Percentiles rank a stretch among this genome's conserved stretches.
These are phyloP conservation scores for Palythoa grandiflora DNA, from an alignment of 92 coral and sea anemone species.

Conservation along the genomic window DNA sequence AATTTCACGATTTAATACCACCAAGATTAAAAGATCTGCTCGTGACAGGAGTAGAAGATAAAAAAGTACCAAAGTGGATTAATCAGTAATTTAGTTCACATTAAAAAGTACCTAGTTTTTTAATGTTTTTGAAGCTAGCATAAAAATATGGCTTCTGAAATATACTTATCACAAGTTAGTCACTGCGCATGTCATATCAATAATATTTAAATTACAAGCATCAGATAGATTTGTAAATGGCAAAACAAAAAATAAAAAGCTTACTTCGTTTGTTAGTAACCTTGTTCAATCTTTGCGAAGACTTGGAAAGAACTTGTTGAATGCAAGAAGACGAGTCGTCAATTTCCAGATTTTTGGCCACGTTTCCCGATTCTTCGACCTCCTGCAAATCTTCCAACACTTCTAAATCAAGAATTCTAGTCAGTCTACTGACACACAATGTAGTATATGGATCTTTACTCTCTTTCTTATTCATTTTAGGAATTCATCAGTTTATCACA, in stretches of 20 bases:
- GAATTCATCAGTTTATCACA: not conserved
- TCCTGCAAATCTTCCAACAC: conserved; percentile 88
- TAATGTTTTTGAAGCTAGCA: too few relatives aligned
- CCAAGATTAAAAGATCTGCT: too few relatives aligned
- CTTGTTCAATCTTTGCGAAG: conserved; percentile 84
- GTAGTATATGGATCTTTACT: conserved; percentile 84
- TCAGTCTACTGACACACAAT: conserved; percentile 83
- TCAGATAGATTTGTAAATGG: not conserved
- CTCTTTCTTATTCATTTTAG: conserved; percentile 84
- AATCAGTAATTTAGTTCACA: too few relatives aligned
- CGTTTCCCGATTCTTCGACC: conserved; percentile 84
- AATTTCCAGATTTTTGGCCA: conserved; percentile 81
- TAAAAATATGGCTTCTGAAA: too few relatives aligned
- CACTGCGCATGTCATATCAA: too few relatives aligned
- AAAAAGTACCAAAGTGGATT: too few relatives aligned
- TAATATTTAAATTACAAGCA: not conserved
- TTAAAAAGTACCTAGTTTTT: too few relatives aligned
- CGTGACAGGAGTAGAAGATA: too few relatives aligned
- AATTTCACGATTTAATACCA: too few relatives aligned
- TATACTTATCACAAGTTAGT: too few relatives aligned
- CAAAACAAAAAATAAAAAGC: not conserved
- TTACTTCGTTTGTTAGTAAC: conserved; percentile 82
- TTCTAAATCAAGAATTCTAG: conserved; percentile 84
- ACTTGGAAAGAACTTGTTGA: conserved; percentile 80
- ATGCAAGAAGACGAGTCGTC: conserved; percentile 62